phyloP scores from a whole-genome alignment of 2,888 invertebrate species.

The Pachydiplax longipennis region DNA sequence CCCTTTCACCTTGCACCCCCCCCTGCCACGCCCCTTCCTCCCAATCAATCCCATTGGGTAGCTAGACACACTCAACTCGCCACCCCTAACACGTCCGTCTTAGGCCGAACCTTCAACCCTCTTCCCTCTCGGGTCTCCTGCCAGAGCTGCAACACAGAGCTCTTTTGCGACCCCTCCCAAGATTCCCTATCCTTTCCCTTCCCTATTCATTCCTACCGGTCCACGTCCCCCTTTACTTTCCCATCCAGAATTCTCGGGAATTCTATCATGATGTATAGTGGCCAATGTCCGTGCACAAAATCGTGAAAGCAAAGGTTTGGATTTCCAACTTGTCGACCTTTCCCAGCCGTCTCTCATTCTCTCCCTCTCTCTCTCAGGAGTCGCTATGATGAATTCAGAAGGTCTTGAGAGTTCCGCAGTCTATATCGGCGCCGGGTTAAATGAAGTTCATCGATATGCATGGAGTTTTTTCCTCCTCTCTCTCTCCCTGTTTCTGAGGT shows the following conservation, averaged over 20 bases:
- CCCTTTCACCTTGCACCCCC: neutral
- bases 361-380: neutral
- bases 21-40: neutral
- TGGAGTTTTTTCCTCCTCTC: neutral
- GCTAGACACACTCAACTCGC: constrained; percentile 32
- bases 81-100: constrained; percentile 41
- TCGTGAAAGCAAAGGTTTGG: constrained; percentile 34
- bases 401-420: neutral
- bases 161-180: neutral
- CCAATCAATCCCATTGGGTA: constrained; percentile 44
- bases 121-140: neutral
- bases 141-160: neutral
- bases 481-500: too few relatives aligned
- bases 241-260: neutral
- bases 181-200: neutral
- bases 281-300: constrained; percentile 13
- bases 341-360: neutral
- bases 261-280: constrained; percentile 32
- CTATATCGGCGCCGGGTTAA: neutral
- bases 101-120: neutral
- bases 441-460: neutral
- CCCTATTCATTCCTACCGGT: neutral
- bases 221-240: neutral
- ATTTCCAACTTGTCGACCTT: constrained; percentile 29
- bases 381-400: neutral